Conservation (phyloP, 2,888 invertebrate species). For the Cheilosia impressa region DNA sequence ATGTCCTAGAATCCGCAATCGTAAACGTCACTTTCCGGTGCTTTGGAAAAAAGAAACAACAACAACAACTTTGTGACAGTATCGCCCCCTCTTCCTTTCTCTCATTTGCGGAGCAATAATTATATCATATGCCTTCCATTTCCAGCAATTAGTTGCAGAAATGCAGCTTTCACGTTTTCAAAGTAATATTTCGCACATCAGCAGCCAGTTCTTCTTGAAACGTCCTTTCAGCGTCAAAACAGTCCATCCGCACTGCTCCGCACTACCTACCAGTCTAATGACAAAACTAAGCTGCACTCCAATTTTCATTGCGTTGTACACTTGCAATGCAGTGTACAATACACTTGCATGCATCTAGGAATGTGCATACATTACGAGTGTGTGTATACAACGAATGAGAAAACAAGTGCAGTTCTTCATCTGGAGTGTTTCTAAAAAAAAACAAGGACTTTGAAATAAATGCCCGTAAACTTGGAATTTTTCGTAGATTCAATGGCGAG, state of each 20-base stretch:
- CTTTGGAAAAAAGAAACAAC: no score
- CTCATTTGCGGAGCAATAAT: no score
- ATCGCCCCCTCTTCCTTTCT: no score
- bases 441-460: conserved; percentile 68
- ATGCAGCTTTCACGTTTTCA: not conserved
- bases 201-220: not conserved
- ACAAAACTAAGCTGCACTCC: conserved; percentile 66
- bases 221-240: conserved; percentile 30
- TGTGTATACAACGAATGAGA: conserved; percentile 9
- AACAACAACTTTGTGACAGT: no score
- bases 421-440: conserved; percentile 55
- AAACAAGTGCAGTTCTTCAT: conserved; percentile 57
- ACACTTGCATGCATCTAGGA: not conserved
- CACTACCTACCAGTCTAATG: conserved; percentile 41
- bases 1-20: no score
- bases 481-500: conserved; percentile 50
- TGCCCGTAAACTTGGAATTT: conserved; percentile 69
- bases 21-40: no score
- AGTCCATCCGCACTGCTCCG: conserved; percentile 22
- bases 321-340: not conserved
- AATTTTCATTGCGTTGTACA: conserved; percentile 15
- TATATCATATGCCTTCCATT: not conserved
- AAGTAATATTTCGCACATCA: conserved; percentile 6
- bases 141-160: conserved; percentile 6
- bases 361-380: not conserved